Evolutionary conservation across 2,888 invertebrate species (phyloP), one percentile per base, ranked within the genome.

Genomic region (Aelia acuminata): DNA sequence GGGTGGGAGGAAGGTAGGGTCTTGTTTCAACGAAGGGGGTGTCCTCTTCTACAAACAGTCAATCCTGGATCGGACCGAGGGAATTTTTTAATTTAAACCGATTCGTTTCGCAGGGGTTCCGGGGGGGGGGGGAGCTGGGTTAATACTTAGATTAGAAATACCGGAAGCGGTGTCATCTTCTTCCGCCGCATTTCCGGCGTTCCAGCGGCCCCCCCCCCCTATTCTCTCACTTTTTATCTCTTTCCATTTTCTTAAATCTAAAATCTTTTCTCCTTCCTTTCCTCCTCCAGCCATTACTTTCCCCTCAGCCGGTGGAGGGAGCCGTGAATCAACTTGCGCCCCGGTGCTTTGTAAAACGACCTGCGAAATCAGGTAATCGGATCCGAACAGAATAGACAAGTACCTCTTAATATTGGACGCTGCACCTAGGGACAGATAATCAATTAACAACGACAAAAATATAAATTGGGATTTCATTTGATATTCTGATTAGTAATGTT

Each of bases 71-170:
- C 39, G 63, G 43, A 35, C 31, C 57, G 43, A 47, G 87, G 75
- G 87, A 87, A 87, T 87, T 87, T 87, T 87, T 87, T 87, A 87
- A 87, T 87, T 87, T 87, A 70, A 70, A 39, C 70, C 75, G 87
- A 87, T 87, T 75, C 87, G 87, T 63, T 87, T 63, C 87, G 70
- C 53, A 50, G 43, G 39, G 11, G n/a, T 13, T 35, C n/a, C 5
- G 2, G n/a, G 43, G 10, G 22, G 39, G 7, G 26, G 26, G 26
- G 20, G 48, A 48, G 20, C 26, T 20, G 85, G 85, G 87, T 63
- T 87, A 87, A 87, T 87, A 22, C 87, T 87, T 87, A 87, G 87
- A 87, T 87, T 87, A 87, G 75, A 87, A 87, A 87, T 87, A 87
- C 87, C 87, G 70, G 87, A 63, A 43, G 49, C 75, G 57, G 87